Evolutionary conservation across 1,140 invertebrate genomes (phyloP).

Genomic region (Diachasma alloeum): DNA sequence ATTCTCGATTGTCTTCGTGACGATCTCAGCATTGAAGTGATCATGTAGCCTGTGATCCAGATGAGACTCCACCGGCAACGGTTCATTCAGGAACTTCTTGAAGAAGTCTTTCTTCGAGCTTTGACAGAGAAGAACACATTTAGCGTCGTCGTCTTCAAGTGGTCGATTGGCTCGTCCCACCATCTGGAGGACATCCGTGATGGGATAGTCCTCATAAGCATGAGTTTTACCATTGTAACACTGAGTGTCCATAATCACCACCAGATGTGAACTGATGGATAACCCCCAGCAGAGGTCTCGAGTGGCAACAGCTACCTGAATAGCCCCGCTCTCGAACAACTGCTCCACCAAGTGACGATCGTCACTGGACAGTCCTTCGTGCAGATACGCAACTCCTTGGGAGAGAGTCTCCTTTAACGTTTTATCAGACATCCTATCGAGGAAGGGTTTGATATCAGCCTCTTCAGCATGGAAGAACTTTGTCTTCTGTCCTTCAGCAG

Average conservation of each 20-base stretch:
- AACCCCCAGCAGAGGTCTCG: conserved; percentile 92
- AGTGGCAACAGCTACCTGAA: conserved; percentile 93
- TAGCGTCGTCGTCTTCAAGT: conserved; percentile 90
- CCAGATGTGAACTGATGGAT: conserved; percentile 87
- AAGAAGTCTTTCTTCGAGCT: conserved; percentile 98
- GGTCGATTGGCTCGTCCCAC: conserved; percentile 92
- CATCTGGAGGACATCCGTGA: conserved; percentile 98
- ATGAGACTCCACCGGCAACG: conserved; percentile 97
- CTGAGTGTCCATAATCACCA: conserved; percentile 98
- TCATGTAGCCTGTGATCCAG: conserved; percentile 97
- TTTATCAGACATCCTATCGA: conserved; percentile 88
- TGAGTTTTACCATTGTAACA: conserved; percentile 94
- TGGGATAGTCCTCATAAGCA: conserved; percentile 96
- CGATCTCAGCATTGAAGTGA: conserved; percentile 99
- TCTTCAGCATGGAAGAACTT: conserved; percentile 90
- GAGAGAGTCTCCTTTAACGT: conserved; percentile 86
- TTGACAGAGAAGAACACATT: conserved; percentile 97
- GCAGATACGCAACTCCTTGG: conserved; percentile 96
- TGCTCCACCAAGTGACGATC: conserved; percentile 93
- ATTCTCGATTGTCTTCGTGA: conserved; percentile 99
- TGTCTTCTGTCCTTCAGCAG: conserved; percentile 84
- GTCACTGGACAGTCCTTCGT: conserved; percentile 87
- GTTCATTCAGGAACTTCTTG: conserved; percentile 98
- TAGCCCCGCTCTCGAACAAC: conserved; percentile 90
- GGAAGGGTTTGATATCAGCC: conserved; percentile 86